These are phyloP conservation scores for Onthophagus sagittarius DNA, from an alignment of 2,888 invertebrate genomes.

Conservation along the genomic window DNA sequence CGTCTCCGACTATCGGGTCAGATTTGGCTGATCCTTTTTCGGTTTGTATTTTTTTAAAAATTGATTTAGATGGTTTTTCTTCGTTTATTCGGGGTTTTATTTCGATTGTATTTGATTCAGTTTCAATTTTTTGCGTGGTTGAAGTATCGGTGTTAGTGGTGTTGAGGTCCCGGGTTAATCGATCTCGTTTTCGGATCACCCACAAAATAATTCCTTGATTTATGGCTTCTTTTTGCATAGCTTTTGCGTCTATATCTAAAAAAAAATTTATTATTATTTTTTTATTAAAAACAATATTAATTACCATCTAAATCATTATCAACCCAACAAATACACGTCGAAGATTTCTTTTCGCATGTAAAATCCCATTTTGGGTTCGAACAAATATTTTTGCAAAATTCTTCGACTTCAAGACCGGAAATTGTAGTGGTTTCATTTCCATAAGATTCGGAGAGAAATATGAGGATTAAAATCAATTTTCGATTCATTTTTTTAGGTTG, in stretches of 20 bases:
- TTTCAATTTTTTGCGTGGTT: neutral
- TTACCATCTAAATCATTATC: constrained; percentile 4
- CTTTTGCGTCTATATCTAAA: constrained; percentile 3
- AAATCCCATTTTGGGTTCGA: constrained; percentile 2
- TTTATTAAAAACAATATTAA: neutral
- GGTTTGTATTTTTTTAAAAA: neutral
- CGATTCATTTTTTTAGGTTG: no score
- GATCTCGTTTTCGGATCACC: neutral
- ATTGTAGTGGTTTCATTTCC: neutral
- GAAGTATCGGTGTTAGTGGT: neutral
- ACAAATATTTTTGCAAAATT: neutral
- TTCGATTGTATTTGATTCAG: neutral
- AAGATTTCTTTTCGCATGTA: neutral
- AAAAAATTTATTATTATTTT: neutral
- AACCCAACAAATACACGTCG: neutral
- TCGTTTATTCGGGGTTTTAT: neutral
- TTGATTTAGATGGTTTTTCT: neutral
- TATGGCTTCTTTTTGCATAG: neutral
- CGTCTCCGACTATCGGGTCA: neutral
- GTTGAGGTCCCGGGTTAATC: neutral
- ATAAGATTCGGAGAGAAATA: no score
- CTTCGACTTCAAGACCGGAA: neutral
- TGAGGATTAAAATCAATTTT: no score
- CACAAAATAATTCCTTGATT: neutral
- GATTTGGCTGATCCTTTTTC: neutral